A percentile compares a stretch with the other conserved stretches of the same genome.
phyloP scores from a whole-genome alignment of 2,888 invertebrate genomes.

The Thera obeliscata region DNA sequence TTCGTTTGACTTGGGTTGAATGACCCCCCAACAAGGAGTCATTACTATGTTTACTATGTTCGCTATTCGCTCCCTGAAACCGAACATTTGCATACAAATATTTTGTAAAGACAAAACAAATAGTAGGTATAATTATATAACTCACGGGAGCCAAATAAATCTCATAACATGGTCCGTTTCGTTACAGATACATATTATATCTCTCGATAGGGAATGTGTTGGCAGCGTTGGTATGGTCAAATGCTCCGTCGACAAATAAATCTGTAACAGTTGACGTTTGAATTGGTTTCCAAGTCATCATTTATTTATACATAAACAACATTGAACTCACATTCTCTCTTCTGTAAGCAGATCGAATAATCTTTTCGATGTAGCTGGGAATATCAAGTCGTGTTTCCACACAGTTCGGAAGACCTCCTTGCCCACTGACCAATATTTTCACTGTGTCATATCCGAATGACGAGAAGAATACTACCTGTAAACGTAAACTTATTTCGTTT shows the following conservation, averaged over 20 bases:
- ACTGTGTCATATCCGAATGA: constrained; percentile 75
- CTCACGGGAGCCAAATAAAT: constrained; percentile 81
- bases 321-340: constrained; percentile 58
- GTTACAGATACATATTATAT: constrained; percentile 72
- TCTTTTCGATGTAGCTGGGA: constrained; percentile 65
- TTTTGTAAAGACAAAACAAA: neutral
- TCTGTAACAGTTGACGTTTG: constrained; percentile 50
- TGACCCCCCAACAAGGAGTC: constrained; percentile 80
- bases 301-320: neutral
- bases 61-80: constrained; percentile 74
- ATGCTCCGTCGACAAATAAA: constrained; percentile 72
- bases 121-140: constrained; percentile 24
- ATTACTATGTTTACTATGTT: constrained; percentile 76
- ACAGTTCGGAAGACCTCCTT: constrained; percentile 77
- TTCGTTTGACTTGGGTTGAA: constrained; percentile 67
- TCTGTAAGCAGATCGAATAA: constrained; percentile 63
- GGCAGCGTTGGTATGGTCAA: constrained; percentile 69
- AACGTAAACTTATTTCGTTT: constrained; percentile 5
- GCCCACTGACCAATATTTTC: constrained; percentile 70
- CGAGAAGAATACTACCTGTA: constrained; percentile 64
- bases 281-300: neutral
- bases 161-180: constrained; percentile 71
- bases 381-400: constrained; percentile 72
- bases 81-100: neutral
- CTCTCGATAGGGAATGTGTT: constrained; percentile 73